Evolutionary conservation across 2,888 invertebrate genomes (phyloP), one percentile per base, ranked within the genome.

Genomic region (Cephus rjabovi): DNA sequence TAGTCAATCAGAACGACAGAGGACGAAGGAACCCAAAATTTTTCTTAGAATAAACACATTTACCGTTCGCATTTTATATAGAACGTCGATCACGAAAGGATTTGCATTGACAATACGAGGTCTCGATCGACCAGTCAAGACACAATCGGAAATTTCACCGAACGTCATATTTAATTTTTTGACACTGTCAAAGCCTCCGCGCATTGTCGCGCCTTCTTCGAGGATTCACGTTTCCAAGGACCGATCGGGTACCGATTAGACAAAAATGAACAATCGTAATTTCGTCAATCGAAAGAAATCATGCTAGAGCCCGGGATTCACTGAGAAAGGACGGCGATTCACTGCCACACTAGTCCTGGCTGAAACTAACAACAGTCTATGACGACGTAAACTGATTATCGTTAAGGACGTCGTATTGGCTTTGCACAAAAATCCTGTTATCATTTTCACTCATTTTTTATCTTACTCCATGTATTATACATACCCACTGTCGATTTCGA

Each of bases 1-100:
- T 88, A 88, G 87, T 88, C 87, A 88, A 87, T 89, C 89, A 85
- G 84, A 84, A 80, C 79, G 82, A 83, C 73, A 37, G 75, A 68
- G 68, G 23, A 76, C 69, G 74, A 56, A 77, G 37, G 75, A 81
- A 82, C 82, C 82, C 85, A 83, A 85, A 84, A 83, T 84, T 85
- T 78, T 80, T 85, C 81, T 82, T 83, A 81, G 81, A 76, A 81
- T 83, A 85, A 84, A 84, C 80, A 81, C 83, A 79, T 82, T 84
- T 82, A 79, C 82, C 77, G 71, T 71, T 71, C 31, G 71, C 71
- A 71, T 71, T 31, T 71, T 56, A 56, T 56, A 56, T 56, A 56
- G 56, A 15, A 15, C 2, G 56, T 56, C 23, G 23, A 56, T 23
- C 56, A 56, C 56, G 23, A 56, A 56, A 23, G 56, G 23, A 56